phyloP scores from a whole-genome alignment of 2,888 invertebrate species.

The Phlogophora meticulosa region DNA sequence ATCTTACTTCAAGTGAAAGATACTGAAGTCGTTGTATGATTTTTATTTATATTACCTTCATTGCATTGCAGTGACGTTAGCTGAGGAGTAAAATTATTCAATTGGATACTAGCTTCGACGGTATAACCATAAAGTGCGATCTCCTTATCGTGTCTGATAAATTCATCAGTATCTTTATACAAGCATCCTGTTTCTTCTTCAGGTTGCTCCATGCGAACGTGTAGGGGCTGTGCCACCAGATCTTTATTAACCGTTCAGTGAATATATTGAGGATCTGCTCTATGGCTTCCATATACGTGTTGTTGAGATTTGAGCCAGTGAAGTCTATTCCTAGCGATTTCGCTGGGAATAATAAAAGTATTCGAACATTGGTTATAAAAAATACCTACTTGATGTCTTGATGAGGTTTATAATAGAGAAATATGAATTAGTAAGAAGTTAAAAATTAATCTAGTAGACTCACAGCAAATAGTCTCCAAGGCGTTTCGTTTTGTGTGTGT shows the following conservation, averaged over 20 bases:
- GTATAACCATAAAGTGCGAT: too few relatives aligned
- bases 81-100: too few relatives aligned
- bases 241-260: constrained; percentile 80
- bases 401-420: too few relatives aligned
- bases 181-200: constrained; percentile 78
- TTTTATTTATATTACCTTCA: too few relatives aligned
- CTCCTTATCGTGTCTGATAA: constrained; percentile 80
- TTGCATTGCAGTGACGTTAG: too few relatives aligned
- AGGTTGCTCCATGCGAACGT: constrained; percentile 76
- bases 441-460: constrained; percentile 58
- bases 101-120: too few relatives aligned
- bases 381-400: too few relatives aligned
- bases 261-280: constrained; percentile 78
- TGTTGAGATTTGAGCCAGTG: constrained; percentile 77
- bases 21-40: too few relatives aligned
- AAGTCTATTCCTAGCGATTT: constrained; percentile 83
- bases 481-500: constrained; percentile 79
- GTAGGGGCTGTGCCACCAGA: constrained; percentile 77
- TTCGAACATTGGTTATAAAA: too few relatives aligned
- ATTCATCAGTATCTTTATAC: constrained; percentile 78
- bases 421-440: too few relatives aligned
- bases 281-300: constrained; percentile 78
- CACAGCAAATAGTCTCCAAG: constrained; percentile 83
- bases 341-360: constrained; percentile 68
- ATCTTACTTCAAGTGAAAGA: too few relatives aligned